Base-by-base conservation (phyloP, 2,888 invertebrate genomes). In the Drosophila parthenogenetica region DNA sequence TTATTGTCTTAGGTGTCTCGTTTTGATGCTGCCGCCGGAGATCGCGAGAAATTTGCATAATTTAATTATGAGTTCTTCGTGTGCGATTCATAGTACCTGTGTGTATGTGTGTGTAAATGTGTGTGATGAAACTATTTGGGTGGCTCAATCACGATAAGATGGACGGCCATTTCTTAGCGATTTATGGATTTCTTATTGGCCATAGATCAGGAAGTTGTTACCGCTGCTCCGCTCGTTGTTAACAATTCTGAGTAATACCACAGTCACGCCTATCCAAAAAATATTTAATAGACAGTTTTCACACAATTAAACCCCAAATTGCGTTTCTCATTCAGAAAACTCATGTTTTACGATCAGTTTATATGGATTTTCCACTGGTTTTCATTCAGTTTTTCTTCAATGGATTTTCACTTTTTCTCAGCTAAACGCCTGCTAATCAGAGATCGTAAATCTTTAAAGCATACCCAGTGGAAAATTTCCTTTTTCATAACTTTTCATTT, bases 401-500 rank as follows among this genome's bases (percentile, higher is more conserved):
- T 54, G 53, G 10, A 64, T 69, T 84, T 81, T 82, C 85, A 78
- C 77, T 85, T 85, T 29, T 71, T 66, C 64, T 51, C 51, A 64
- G 57, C 58, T 67, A 77, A 81, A 77, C 57, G 46, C 46, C 53
- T 43, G 40, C 68, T 86, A 83, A 87, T 87, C 87, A 64, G 49
- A 57, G 58, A 59, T 59, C 65, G 59, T 80, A 84, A 81, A 79
- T 84, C 79, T 75, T 48, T 67, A 49, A 49, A 76, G 58, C 53
- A 59, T 48, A 39, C 51, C 51, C 67, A 39, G 45, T 29, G 45
- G 53, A 48, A 72, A 55, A 67, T 65, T 51, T 45, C 53, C 35
- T 77, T 74, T 69, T 64, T 79, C 87, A 87, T 87, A 85, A 78
- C 85, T 89, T 89, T 89, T 89, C 89, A 79, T 89, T 89, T 89